A percentile compares a stretch with the other conserved stretches of the same genome.
Evolutionary conservation across 2,888 invertebrate genomes (phyloP).

Genomic region (Brenthis daphne): DNA sequence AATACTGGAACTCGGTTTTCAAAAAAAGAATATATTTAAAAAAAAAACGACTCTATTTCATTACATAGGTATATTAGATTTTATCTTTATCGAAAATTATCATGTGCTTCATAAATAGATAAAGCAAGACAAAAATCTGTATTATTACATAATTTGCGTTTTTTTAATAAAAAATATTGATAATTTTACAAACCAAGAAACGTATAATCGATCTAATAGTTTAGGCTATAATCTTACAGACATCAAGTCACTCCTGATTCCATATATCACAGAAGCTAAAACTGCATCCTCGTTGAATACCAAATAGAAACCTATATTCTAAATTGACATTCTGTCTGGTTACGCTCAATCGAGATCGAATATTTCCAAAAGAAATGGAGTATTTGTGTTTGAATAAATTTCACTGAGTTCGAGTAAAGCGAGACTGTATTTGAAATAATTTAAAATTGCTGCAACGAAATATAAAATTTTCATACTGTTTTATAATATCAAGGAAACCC

Average conservation of each 20-base stretch:
- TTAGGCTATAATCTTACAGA: background rate
- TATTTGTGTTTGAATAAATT: constrained; percentile 24
- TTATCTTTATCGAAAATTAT: too few relatives aligned
- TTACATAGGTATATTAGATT: too few relatives aligned
- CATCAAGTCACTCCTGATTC: background rate
- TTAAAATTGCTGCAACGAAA: constrained; percentile 15
- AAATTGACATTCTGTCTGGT: constrained; percentile 19
- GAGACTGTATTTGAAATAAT: constrained; percentile 17
- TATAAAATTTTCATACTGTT: background rate
- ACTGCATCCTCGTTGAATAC: constrained; percentile 5
- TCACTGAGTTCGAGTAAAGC: constrained; percentile 19
- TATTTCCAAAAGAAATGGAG: constrained; percentile 16
- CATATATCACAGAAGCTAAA: background rate
- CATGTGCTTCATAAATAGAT: too few relatives aligned
- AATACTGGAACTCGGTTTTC: too few relatives aligned
- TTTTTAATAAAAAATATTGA: too few relatives aligned
- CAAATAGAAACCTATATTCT: constrained; percentile 20
- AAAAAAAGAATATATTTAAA: too few relatives aligned
- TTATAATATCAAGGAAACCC: background rate
- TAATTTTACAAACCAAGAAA: too few relatives aligned
- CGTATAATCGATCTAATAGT: too few relatives aligned
- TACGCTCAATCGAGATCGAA: constrained; percentile 16
- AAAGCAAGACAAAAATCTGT: too few relatives aligned
- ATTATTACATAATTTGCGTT: too few relatives aligned
- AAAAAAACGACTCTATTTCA: too few relatives aligned